Evolutionary conservation across 2,888 invertebrate species (phyloP).

Genomic region (Drosophila mercatorum): DNA sequence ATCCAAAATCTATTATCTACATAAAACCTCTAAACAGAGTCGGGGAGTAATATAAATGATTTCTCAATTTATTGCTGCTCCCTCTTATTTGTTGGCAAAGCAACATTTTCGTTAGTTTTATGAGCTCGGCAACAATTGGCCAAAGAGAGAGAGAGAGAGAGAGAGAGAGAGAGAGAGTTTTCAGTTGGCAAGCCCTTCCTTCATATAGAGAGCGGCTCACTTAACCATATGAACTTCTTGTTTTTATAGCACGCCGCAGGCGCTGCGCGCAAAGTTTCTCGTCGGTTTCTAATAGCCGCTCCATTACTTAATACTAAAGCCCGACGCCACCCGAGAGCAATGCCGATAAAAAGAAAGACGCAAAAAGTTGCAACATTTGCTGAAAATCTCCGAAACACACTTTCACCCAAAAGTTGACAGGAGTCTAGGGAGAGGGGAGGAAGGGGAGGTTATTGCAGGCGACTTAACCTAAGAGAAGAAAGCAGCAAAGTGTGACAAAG

Average conservation of each 20-base stretch:
- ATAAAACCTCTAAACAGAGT: not conserved
- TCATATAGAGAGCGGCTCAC: not conserved
- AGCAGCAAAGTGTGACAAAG: constrained; percentile 72
- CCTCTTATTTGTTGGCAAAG: not conserved
- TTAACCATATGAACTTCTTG: constrained; percentile 29
- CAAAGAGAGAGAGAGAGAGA: not conserved
- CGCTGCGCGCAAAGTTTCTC: constrained; percentile 35
- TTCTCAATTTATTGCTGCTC: constrained; percentile 5
- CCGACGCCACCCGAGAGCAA: constrained; percentile 46
- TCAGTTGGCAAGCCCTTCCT: constrained; percentile 27
- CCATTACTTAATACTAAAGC: constrained; percentile 74
- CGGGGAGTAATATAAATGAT: not conserved
- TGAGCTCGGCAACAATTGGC: constrained; percentile 18
- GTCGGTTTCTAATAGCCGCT: constrained; percentile 57
- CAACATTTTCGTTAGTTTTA: constrained; percentile 26
- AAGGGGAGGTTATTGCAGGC: constrained; percentile 38
- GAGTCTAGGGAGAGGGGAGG: constrained; percentile 20
- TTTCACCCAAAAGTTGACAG: constrained; percentile 71
- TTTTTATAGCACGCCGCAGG: constrained; percentile 37
- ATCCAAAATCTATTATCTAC: constrained; percentile 4
- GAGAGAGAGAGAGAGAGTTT: constrained; percentile 6
- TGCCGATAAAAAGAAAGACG: constrained; percentile 40
- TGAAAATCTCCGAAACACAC: constrained; percentile 54
- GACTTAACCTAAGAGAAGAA: constrained; percentile 34
- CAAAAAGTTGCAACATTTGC: constrained; percentile 63